A percentile compares a stretch with the other conserved stretches of the same genome.
phyloP scores from a whole-genome alignment of 1,140 invertebrate species.

The Drosophila aff. region DNA sequence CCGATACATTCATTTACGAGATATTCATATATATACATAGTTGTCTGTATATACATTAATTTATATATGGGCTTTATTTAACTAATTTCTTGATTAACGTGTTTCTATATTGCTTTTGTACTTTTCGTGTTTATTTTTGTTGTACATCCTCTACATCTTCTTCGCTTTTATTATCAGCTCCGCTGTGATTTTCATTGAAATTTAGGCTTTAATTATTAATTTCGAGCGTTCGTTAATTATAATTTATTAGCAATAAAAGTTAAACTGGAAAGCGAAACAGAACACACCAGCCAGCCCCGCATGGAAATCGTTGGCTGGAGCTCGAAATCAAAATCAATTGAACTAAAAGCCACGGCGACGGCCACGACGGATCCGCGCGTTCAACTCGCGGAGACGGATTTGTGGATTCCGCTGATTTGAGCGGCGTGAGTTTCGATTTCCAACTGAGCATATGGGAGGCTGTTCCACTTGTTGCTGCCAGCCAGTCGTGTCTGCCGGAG shows the following conservation, averaged over 20 bases:
- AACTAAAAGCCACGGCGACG: slow-evolving; percentile 61
- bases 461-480: slow-evolving; percentile 45
- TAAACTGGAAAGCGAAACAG: slow-evolving; percentile 49
- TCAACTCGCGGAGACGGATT: slow-evolving; percentile 18
- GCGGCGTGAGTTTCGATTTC: slow-evolving; percentile 42
- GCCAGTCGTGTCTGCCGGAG: background rate
- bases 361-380: slow-evolving; percentile 33
- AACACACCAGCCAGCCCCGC: slow-evolving; percentile 30
- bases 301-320: slow-evolving; percentile 10
- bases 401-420: slow-evolving; percentile 21
- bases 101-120: slow-evolving; percentile 38
- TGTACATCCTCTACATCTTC: slow-evolving; percentile 12
- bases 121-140: slow-evolving; percentile 9
- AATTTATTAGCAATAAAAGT: slow-evolving; percentile 56
- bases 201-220: slow-evolving; percentile 38
- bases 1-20: slow-evolving; percentile 19
- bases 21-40: background rate
- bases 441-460: slow-evolving; percentile 48
- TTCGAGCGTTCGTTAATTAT: slow-evolving; percentile 61
- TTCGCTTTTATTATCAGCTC: slow-evolving; percentile 23
- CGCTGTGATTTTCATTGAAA: slow-evolving; percentile 26
- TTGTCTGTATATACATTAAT: slow-evolving; percentile 3
- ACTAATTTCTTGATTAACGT: slow-evolving; percentile 61
- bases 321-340: slow-evolving; percentile 61
- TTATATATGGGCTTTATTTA: slow-evolving; percentile 39